These are phyloP conservation scores for Xyliphius kryptos DNA, from an alignment of 2,113 vertebrate genomes.

Conservation along the genomic window DNA sequence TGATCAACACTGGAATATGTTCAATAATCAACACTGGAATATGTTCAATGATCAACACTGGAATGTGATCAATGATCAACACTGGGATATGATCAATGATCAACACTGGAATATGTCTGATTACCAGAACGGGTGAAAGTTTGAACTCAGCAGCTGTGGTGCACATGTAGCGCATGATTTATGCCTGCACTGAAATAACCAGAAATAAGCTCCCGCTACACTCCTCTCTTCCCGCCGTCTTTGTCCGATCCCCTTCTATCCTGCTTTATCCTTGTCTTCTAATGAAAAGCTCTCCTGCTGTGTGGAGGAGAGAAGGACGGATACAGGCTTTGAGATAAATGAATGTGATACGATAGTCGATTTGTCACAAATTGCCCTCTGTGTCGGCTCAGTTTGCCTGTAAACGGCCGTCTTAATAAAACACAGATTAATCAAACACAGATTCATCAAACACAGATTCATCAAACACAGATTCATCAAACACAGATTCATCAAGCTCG, in stretches of 20 bases:
- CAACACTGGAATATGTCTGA: too few relatives aligned
- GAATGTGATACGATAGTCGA: slow-evolving; percentile 37
- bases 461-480: too few relatives aligned
- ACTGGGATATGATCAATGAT: too few relatives aligned
- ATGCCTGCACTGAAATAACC: slow-evolving; percentile 56
- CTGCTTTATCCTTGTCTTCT: slow-evolving; percentile 32
- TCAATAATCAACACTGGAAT: too few relatives aligned
- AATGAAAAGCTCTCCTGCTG: slow-evolving; percentile 30
- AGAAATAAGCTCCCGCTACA: too few relatives aligned
- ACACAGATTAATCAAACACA: slow-evolving; percentile 23
- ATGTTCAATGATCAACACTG: too few relatives aligned
- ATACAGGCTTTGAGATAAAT: slow-evolving; percentile 44
- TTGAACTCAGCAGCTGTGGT: slow-evolving; percentile 43
- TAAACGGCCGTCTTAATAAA: slow-evolving; percentile 38
- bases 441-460: slow-evolving; percentile 39
- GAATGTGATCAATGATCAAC: too few relatives aligned
- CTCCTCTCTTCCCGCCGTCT: slow-evolving; percentile 7
- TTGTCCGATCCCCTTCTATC: slow-evolving; percentile 7
- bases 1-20: too few relatives aligned
- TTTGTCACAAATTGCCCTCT: slow-evolving; percentile 42
- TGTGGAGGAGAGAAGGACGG: not conserved
- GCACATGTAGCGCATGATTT: slow-evolving; percentile 44
- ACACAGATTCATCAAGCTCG: too few relatives aligned
- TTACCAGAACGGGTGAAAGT: too few relatives aligned
- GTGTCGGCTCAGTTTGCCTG: slow-evolving; percentile 42